Conservation (phyloP, 2,888 invertebrate genomes). For the Drosophila paucipuncta region DNA sequence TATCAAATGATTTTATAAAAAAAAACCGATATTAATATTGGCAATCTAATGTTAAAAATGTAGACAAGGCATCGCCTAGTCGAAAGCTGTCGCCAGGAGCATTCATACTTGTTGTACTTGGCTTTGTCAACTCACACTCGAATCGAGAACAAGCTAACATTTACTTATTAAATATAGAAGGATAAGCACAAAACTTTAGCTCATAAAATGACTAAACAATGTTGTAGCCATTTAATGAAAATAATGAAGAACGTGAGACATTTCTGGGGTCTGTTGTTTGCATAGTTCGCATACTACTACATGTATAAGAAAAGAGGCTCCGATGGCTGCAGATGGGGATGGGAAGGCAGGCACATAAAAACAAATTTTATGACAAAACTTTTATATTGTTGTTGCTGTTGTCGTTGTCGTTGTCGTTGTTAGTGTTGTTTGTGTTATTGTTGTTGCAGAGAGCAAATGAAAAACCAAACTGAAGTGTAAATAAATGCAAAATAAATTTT, state of each 20-base stretch:
- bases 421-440: slow-evolving; percentile 23
- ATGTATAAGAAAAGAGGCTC: slow-evolving; percentile 33
- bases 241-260: slow-evolving; percentile 71
- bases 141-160: slow-evolving; percentile 29
- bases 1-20: not conserved
- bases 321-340: slow-evolving; percentile 4
- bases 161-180: slow-evolving; percentile 35
- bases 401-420: slow-evolving; percentile 16
- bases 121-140: not conserved
- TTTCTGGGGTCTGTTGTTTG: slow-evolving; percentile 44
- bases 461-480: slow-evolving; percentile 68
- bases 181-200: slow-evolving; percentile 40
- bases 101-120: not conserved
- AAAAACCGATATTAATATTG: not conserved
- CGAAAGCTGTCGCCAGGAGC: not conserved
- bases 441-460: slow-evolving; percentile 34
- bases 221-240: slow-evolving; percentile 63
- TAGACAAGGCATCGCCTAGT: not conserved
- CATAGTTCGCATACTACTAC: slow-evolving; percentile 35
- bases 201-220: slow-evolving; percentile 66
- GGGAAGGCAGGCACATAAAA: slow-evolving; percentile 55
- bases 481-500: slow-evolving; percentile 72
- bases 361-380: slow-evolving; percentile 73
- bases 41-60: not conserved
- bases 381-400: slow-evolving; percentile 50